Base-by-base conservation (phyloP, 2,888 invertebrate species). In the Polia nebulosa region DNA sequence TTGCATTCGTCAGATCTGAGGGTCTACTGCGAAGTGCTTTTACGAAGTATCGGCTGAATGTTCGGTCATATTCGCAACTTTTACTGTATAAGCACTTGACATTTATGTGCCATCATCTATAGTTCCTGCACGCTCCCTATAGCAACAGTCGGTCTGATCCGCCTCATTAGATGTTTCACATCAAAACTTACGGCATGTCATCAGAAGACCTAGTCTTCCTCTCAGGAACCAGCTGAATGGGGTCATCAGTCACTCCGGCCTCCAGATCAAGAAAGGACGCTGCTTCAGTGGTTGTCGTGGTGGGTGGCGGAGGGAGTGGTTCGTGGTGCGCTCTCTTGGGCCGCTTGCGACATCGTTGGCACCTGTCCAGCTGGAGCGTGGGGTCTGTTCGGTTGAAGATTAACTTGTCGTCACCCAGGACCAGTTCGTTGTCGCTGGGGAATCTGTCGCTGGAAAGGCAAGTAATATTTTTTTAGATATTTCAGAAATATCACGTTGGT, bases 341-440 rank as follows among this genome's bases (percentile, higher is more conserved):
- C 13, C 74, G 85, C 44, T 71, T 72, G 2, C 90, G 77, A 53
- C 94, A 94, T 0, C 85, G 85, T 2, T 72, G 76, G 72, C 94
- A 94, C 2, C 83, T 72, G 0, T 84, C 80, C 3, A 72, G 68
- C 13, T 78, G 76, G 8, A 91, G 72, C 0, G 72, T 78, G 0
- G 83, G 76, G 27, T 92, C 91, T 1, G 36, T 76, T 2, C 64
- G 78, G 68, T 90, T 84, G 80, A 81, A 91, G 15, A 87, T 69
- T 0, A 93, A 88, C 29, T 89, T 94, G 0, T 96, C 97, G 85
- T 98, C 98, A 0, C 98, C 98, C 77, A 98, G 94, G 84, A 98
- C 97, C 39, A 98, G 93, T 86, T 97, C 97, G 0, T 96, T 94
- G 45, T 96, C 96, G 6, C 96, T 92, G 5, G 96, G 94, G 83